Evolutionary conservation across 2,797 vertebrate genomes (phyloP), one percentile per base, ranked within the genome.

Genomic region (Lutjanus campechanus): DNA sequence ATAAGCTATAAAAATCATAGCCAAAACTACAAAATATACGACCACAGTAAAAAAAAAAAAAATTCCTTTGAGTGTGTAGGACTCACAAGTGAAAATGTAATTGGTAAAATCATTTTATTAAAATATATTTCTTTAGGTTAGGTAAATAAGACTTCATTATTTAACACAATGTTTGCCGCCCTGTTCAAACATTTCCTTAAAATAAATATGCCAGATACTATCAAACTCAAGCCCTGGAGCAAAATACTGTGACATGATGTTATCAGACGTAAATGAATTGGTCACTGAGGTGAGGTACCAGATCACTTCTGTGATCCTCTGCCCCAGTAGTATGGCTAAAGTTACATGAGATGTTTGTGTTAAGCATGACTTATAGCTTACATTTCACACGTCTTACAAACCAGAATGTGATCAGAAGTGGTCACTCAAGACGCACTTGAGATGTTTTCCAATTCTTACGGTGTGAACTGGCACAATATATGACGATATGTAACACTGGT

Each of bases 101-200:
- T 49, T 69, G 16, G 17, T 49, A n/a, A 40, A 43, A 29, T 40
- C 5, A 16, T 25, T 58, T 6, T 29, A 40, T 51, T 41, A 13
- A 79, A 54, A 66, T 13, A 64, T 0, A 6, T 66, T 29, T 77
- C 2, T 46, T 29, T 25, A 5, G 1, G 4, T 62, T 16, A 36
- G 29, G 5, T 36, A 2, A 36, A 36, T 36, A 36, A 36, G 29
- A 5, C 29, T 36, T 36, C 29, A 36, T 36, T 4, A 36, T 36
- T 36, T 4, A 36, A 36, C 29, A 36, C 29, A 36, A 13, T 19
- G 67, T 25, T 4, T 56, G 49, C 0, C 53, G 40, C 17, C 46
- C 54, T 61, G 17, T 56, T 69, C 64, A 41, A 56, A 73, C 41
- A 62, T 62, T 62, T 68, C 25, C 58, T 16, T 20, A 72, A 69